Conservation (phyloP, 2,797 vertebrate species). For the Thripadectes ignobilis region DNA sequence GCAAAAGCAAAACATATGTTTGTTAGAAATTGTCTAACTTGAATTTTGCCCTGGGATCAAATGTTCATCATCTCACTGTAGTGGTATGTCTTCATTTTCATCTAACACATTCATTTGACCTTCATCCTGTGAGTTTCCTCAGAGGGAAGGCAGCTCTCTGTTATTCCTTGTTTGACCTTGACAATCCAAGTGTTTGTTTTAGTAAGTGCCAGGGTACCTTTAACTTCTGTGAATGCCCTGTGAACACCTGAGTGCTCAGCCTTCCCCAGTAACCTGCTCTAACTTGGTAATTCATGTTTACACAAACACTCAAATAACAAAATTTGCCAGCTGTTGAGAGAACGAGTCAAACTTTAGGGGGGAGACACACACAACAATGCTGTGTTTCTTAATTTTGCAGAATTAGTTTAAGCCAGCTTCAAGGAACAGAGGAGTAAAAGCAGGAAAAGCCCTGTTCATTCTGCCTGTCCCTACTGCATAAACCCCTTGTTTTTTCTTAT, state of each 20-base stretch:
- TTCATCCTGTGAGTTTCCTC: slow-evolving; percentile 27
- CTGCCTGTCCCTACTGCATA: slow-evolving; percentile 33
- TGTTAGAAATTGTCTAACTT: not conserved
- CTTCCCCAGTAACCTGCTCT: not conserved
- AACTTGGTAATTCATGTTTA: not conserved
- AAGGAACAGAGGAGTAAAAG: not conserved
- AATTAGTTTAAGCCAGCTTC: not conserved
- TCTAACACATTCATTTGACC: slow-evolving; percentile 7
- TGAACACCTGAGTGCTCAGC: not conserved
- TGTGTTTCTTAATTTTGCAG: not conserved
- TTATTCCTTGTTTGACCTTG: slow-evolving; percentile 68
- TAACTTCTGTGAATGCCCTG: not conserved
- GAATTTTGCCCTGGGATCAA: not conserved
- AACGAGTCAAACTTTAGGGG: not conserved
- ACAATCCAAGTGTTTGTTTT: not conserved
- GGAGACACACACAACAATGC: not conserved
- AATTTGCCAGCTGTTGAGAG: not conserved
- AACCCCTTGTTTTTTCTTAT: slow-evolving; percentile 10
- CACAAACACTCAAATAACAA: not conserved
- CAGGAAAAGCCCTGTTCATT: not conserved
- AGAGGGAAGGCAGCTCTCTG: not conserved
- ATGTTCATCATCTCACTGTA: not conserved
- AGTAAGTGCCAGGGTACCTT: not conserved
- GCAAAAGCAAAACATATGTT: not conserved
- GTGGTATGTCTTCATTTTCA: not conserved